Evolutionary conservation across 2,797 vertebrate genomes (phyloP).

Genomic region (Myiothlypis chrysogaster): DNA sequence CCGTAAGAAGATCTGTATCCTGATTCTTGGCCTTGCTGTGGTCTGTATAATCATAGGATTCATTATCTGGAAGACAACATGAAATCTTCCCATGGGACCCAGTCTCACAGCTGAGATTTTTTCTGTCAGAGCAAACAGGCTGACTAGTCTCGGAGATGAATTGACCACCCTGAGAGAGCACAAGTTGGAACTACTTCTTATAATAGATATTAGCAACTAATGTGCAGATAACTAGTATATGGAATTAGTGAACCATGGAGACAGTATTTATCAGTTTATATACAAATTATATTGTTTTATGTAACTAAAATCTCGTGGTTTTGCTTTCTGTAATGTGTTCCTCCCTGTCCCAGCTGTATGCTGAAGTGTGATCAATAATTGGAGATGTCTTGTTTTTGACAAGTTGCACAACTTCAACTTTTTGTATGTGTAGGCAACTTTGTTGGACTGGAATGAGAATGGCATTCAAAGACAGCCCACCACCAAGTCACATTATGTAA

Average conservation of each 20-base stretch:
- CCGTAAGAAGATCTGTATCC: conserved; percentile 96
- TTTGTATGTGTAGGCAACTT: conserved; percentile 44
- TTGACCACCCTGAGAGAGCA: conserved; percentile 63
- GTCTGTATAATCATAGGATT: conserved; percentile 77
- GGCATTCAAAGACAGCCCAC: conserved; percentile 25
- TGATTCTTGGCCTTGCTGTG: conserved; percentile 82
- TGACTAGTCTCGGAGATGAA: conserved; percentile 61
- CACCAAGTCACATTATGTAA: neutral
- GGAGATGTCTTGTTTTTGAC: conserved; percentile 62
- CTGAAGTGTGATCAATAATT: conserved; percentile 51
- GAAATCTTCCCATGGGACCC: conserved; percentile 59
- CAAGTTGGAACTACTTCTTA: conserved; percentile 67
- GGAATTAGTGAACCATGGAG: conserved; percentile 72
- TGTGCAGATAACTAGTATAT: conserved; percentile 70
- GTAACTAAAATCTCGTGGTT: conserved; percentile 72
- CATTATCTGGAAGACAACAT: conserved; percentile 78
- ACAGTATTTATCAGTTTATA: conserved; percentile 75
- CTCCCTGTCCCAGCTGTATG: conserved; percentile 62
- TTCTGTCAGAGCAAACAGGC: conserved; percentile 38
- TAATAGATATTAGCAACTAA: conserved; percentile 75
- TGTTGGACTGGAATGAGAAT: conserved; percentile 58
- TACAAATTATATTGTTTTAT: conserved; percentile 72
- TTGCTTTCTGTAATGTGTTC: conserved; percentile 73
- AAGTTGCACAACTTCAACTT: conserved; percentile 64
- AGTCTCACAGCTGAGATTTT: conserved; percentile 40